phyloP scores from a whole-genome alignment of 2,888 invertebrate genomes.

The Lycaena phlaeas region DNA sequence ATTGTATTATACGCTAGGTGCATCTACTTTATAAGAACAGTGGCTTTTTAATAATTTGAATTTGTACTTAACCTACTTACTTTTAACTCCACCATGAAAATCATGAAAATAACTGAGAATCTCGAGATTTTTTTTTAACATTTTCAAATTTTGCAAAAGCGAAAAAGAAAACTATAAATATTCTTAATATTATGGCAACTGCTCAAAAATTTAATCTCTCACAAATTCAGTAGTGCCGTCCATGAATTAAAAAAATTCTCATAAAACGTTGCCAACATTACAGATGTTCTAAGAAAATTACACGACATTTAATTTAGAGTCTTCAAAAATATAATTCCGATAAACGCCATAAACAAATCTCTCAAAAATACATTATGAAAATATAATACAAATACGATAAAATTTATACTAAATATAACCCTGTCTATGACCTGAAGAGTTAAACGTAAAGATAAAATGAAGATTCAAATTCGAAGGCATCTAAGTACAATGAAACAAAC shows the following conservation, averaged over 20 bases:
- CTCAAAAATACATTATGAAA: conserved; percentile 73
- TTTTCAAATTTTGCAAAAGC: conserved; percentile 20
- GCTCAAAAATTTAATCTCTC: conserved; percentile 21
- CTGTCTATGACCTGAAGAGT: conserved; percentile 74
- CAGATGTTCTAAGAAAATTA: conserved; percentile 55
- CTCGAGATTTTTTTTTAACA: conserved; percentile 17
- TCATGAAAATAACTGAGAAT: conserved; percentile 31
- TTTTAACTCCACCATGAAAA: conserved; percentile 47
- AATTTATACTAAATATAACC: conserved; percentile 74
- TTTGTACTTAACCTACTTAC: conserved; percentile 69
- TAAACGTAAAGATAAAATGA: conserved; percentile 38
- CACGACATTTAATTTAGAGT: conserved; percentile 60
- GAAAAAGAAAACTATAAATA: conserved; percentile 15
- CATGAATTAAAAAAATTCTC: conserved; percentile 25
- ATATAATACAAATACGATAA: conserved; percentile 73
- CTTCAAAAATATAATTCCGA: conserved; percentile 71
- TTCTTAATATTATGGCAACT: conserved; percentile 17
- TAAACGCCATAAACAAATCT: conserved; percentile 68
- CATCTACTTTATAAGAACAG: conserved; percentile 72
- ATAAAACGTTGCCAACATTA: conserved; percentile 42
- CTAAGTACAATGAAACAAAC: conserved; percentile 33
- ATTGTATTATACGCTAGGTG: conserved; percentile 70
- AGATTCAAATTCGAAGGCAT: conserved; percentile 59
- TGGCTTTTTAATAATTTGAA: conserved; percentile 70
- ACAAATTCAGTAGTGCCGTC: conserved; percentile 19